Evolutionary conservation across 2,888 invertebrate species (phyloP).

Genomic region (Calameuta pallipes): DNA sequence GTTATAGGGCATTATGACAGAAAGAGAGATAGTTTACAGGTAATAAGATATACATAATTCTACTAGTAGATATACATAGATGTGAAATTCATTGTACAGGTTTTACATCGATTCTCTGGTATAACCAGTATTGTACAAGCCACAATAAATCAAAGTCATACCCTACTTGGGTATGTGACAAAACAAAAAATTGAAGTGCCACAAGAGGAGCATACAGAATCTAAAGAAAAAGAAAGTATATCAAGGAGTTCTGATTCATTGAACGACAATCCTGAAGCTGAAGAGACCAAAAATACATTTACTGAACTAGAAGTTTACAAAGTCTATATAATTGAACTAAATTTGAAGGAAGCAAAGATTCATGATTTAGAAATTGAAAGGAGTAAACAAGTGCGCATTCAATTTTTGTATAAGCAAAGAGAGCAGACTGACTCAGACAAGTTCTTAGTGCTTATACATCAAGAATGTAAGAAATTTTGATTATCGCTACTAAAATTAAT

Average conservation of each 20-base stretch:
- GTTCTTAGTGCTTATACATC: constrained; percentile 80
- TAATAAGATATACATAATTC: constrained; percentile 23
- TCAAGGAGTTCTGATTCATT: not conserved
- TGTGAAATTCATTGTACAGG: constrained; percentile 44
- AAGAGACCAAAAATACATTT: constrained; percentile 42
- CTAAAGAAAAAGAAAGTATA: constrained; percentile 15
- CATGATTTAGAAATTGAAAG: constrained; percentile 70
- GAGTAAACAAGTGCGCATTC: constrained; percentile 80
- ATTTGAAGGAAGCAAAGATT: constrained; percentile 64
- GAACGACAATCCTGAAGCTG: constrained; percentile 28
- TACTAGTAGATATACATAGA: constrained; percentile 4
- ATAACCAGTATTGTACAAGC: constrained; percentile 82
- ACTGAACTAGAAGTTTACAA: constrained; percentile 69
- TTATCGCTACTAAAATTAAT: not conserved
- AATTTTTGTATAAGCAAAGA: constrained; percentile 77
- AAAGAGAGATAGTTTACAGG: constrained; percentile 51
- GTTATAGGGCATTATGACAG: constrained; percentile 60
- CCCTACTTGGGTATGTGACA: constrained; percentile 76
- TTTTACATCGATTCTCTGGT: constrained; percentile 74
- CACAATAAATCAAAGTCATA: constrained; percentile 77
- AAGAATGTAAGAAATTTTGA: constrained; percentile 74
- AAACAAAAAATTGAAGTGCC: constrained; percentile 66
- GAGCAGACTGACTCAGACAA: constrained; percentile 69
- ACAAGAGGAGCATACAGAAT: constrained; percentile 13
- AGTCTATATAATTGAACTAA: constrained; percentile 73